Percentiles rank a stretch among this genome's conserved stretches.
Evolutionary conservation across 2,888 invertebrate genomes (phyloP).

Genomic region (Noctua comes): DNA sequence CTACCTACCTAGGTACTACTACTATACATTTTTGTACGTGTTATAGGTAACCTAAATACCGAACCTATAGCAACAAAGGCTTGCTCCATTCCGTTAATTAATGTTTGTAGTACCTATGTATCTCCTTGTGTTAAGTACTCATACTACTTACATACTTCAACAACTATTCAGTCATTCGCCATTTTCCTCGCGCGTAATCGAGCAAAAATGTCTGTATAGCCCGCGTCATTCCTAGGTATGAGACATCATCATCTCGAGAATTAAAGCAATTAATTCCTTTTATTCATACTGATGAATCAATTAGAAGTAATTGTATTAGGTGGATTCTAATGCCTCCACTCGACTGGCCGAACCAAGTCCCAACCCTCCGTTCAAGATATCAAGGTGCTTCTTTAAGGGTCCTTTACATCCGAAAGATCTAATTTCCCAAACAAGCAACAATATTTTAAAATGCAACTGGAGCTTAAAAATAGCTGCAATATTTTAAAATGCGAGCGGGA

Average conservation of each 20-base stretch:
- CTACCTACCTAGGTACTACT: too few species aligned
- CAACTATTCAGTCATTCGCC: conserved; percentile 21
- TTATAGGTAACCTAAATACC: neutral
- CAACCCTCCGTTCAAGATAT: neutral
- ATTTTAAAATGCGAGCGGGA: neutral
- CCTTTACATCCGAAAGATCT: neutral
- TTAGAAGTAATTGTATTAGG: conserved; percentile 6
- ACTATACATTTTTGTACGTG: neutral
- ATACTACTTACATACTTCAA: conserved; percentile 17
- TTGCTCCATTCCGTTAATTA: conserved; percentile 25
- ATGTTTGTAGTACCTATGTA: conserved; percentile 7
- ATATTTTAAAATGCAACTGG: neutral
- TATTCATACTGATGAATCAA: conserved; percentile 53
- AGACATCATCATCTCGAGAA: conserved; percentile 55
- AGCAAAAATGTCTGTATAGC: conserved; percentile 44
- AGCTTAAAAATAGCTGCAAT: neutral
- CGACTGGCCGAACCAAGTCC: neutral
- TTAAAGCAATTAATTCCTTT: conserved; percentile 46
- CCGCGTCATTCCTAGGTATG: conserved; percentile 48
- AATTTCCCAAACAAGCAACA: neutral
- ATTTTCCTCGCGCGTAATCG: conserved; percentile 51
- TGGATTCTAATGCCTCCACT: neutral
- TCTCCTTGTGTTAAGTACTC: conserved; percentile 11
- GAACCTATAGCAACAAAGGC: conserved; percentile 9
- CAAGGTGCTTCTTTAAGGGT: neutral